Evolutionary conservation across 2,888 invertebrate species (phyloP), one percentile per base, ranked within the genome.

Genomic region (Plagiodera versicolora): DNA sequence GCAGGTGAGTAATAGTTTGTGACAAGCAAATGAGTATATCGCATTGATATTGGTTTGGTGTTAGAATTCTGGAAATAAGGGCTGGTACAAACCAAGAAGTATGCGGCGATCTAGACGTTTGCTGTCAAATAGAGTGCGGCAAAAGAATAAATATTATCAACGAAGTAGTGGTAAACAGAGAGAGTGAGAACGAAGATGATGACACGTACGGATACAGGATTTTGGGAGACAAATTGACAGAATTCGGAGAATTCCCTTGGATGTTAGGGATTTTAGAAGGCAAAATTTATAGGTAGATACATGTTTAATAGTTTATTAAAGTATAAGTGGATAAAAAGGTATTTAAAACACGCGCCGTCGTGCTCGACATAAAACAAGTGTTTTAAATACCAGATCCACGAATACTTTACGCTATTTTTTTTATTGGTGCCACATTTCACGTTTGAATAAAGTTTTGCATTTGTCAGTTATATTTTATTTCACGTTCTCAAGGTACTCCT

Each of bases 211-310:
- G 55, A 9, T 39, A 55, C 30, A 57, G 72, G 56, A 70, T 72
- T 24, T 51, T 72, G 5, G 74, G 75, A 8, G 62, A 67, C 8
- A 71, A 72, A 49, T 67, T 69, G 39, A 74, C 77, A 0, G 70
- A 67, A 56, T 77, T 78, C 55, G 79, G 68, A 0, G 79, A 80
- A 67, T 80, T 79, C 60, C 79, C 79, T 1, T 80, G 79, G 79
- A 80, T 79, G 79, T 60, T 79, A 56, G 79, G 75, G 5, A 66
- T 79, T 20, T 61, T 78, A 10, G 67, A 74, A 51, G 67, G 67
- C 5, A 64, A 63, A 46, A 66, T 55, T n/a, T 74, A 73, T 57
- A 68, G 66, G 65, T 66, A 56, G 19, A 24, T 24, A 24, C n/a
- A n/a, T n/a, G n/a, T n/a, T n/a, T n/a, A n/a, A n/a, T n/a, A n/a